Evolutionary conservation across 2,888 invertebrate species (phyloP), one percentile per base, ranked within the genome.

Genomic region (Apotomis turbidana): DNA sequence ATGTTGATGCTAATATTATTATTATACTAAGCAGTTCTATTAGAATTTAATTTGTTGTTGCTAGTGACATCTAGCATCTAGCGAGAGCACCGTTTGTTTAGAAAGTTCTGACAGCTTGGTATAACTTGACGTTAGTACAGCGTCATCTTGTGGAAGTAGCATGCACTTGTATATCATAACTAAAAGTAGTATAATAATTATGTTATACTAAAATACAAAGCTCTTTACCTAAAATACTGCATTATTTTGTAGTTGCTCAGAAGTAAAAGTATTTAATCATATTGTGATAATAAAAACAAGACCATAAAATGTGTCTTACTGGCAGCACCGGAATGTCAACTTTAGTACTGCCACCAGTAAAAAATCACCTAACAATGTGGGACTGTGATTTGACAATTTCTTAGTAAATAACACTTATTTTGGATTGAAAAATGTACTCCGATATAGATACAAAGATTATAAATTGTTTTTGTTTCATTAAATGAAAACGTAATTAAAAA

Each of bases 311-410:
- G 27, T 27, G 44, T 36, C 80, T 78, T 66, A 70, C 71, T 78
- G 78, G 74, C 77, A 80, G 76, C 68, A 75, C 71, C 51, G 61
- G 77, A 78, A 80, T 80, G 85, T 84, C 85, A 85, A 79, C 78
- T 70, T 70, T 71, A 76, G 78, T 78, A 75, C 74, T 81, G 63
- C 76, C 62, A 69, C 49, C 38, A 51, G 8, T 27, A 70, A 62
- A 27, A 55, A 54, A 10, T 38, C 4, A 0, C 41, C 38, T 49
- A 27, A 6, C 5, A 44, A 8, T 55, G 41, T n/a, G 9, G 59
- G 63, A 58, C 10, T 67, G 46, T 10, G 38, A 9, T 13, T 49
- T 61, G 15, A 8, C 3, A 3, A 49, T 3, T 10, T 49, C 9
- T 10, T 49, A 49, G 49, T 5, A 27, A 2, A 2, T 27, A 27